phyloP scores from a whole-genome alignment of 1,140 invertebrate genomes.

The Drosophila pallidifrons region DNA sequence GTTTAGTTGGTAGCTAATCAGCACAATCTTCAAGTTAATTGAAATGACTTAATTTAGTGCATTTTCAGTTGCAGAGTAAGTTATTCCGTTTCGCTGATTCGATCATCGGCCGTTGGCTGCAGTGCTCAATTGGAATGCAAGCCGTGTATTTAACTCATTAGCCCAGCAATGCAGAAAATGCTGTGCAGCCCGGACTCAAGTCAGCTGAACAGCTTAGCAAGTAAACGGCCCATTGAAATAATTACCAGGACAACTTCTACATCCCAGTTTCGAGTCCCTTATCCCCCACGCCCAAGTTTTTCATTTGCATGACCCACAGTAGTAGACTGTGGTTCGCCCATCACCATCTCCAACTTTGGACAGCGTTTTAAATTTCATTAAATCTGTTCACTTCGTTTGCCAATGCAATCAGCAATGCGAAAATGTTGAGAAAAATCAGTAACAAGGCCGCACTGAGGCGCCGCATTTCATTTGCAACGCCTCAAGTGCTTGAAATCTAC shows the following conservation, averaged over 20 bases:
- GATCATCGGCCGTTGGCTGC: constrained; percentile 28
- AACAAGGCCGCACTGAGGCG: constrained; percentile 30
- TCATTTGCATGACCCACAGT: constrained; percentile 59
- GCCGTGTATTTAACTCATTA: constrained; percentile 61
- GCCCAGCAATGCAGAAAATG: constrained; percentile 64
- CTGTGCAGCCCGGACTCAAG: constrained; percentile 31
- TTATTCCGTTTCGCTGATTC: constrained; percentile 8
- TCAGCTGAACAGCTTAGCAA: constrained; percentile 58
- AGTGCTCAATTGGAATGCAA: constrained; percentile 32
- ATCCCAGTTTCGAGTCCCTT: neutral
- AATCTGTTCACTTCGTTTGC: constrained; percentile 82
- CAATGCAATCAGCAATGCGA: constrained; percentile 77
- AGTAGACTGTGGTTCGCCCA: neutral
- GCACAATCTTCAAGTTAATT: neutral
- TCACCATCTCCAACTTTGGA: constrained; percentile 36
- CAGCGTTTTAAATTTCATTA: constrained; percentile 78
- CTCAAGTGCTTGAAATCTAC: constrained; percentile 77
- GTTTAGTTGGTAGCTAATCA: too few relatives aligned
- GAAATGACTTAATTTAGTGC: neutral
- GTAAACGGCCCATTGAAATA: constrained; percentile 73
- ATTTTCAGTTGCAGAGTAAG: neutral
- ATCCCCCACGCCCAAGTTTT: constrained; percentile 15
- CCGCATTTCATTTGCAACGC: constrained; percentile 77
- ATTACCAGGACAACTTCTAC: constrained; percentile 55
- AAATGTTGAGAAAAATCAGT: constrained; percentile 29